Evolutionary conservation across 2,888 invertebrate genomes (phyloP).

Genomic region (Steinernema carpocapsae): DNA sequence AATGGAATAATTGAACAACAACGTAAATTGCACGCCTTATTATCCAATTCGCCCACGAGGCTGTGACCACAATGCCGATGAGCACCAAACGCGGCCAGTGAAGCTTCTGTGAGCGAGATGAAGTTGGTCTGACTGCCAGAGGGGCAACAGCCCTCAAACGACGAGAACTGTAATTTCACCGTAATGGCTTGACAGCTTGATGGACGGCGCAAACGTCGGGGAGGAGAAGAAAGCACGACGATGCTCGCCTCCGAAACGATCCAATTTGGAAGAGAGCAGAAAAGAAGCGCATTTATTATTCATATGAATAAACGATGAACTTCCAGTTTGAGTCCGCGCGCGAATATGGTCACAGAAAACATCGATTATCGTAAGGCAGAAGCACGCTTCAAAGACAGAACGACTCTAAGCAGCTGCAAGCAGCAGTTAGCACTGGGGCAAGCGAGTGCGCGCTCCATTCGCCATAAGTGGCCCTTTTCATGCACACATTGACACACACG

Average conservation of each 20-base stretch:
- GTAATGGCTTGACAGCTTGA: no score
- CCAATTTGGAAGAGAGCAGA: constrained; percentile 8
- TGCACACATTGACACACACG: constrained; percentile 19
- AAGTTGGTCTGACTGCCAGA: no score
- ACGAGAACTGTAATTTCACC: no score
- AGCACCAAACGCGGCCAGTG: not conserved
- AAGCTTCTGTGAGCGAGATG: no score
- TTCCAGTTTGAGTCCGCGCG: not conserved
- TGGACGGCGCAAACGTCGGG: no score
- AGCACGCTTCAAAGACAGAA: not conserved
- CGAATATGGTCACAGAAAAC: constrained; percentile 32
- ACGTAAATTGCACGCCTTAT: constrained; percentile 31
- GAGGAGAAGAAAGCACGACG: no score
- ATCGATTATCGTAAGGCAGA: constrained; percentile 18
- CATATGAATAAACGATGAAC: constrained; percentile 31
- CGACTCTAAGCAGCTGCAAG: constrained; percentile 29
- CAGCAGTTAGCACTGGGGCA: not conserved
- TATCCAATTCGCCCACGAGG: constrained; percentile 1
- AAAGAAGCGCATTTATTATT: constrained; percentile 35
- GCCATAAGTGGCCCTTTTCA: constrained; percentile 30
- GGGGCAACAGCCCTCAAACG: no score
- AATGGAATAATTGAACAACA: constrained; percentile 11
- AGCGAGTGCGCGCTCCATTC: constrained; percentile 24
- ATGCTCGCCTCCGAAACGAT: not conserved
- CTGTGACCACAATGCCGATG: not conserved